phyloP scores from a whole-genome alignment of 2,113 vertebrate species.

The Dicaeum eximium region DNA sequence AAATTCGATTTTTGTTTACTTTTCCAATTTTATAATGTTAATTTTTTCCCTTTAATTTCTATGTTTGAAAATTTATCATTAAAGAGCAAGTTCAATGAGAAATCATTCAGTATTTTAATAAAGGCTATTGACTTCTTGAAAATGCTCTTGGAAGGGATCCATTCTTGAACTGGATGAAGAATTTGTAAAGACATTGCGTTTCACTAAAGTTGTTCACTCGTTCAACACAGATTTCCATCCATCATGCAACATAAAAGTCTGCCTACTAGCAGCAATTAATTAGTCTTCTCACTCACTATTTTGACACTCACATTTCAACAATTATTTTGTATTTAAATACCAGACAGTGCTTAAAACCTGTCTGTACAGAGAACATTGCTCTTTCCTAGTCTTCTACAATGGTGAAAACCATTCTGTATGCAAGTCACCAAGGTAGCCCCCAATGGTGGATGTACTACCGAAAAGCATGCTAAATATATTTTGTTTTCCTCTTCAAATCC shows the following conservation, averaged over 20 bases:
- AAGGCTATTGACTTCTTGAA: neutral
- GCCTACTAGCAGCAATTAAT: neutral
- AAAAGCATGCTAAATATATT: neutral
- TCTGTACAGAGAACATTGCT: neutral
- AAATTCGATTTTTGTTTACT: neutral
- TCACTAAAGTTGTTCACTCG: neutral
- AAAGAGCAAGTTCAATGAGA: neutral
- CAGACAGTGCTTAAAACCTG: neutral
- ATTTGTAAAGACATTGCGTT: neutral
- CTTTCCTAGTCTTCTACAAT: neutral
- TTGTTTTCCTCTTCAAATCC: neutral
- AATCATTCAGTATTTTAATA: neutral
- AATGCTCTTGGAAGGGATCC: neutral
- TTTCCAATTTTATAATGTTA: neutral
- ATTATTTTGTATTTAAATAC: neutral
- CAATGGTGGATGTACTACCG: neutral
- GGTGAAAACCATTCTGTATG: neutral
- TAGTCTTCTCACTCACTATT: neutral
- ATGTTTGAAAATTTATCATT: neutral
- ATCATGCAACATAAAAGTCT: neutral
- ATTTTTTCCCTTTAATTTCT: neutral
- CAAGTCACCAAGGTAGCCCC: neutral
- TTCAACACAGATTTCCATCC: neutral
- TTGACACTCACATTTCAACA: neutral
- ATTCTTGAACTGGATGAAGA: neutral